Conservation (phyloP, 2,888 invertebrate genomes). For the Tinea semifulvella region DNA sequence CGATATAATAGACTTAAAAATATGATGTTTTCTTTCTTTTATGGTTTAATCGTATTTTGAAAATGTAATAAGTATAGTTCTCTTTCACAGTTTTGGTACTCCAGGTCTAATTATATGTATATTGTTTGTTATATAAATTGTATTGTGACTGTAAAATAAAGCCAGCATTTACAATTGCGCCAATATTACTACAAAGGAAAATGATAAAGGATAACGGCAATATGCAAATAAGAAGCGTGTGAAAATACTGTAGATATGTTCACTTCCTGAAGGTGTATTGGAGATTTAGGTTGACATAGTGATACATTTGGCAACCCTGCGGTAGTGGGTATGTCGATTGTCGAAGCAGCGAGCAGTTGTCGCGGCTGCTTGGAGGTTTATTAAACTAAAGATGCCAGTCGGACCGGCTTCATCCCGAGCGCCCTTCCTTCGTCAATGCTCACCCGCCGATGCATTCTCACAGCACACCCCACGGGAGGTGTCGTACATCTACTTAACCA, state of each 20-base stretch:
- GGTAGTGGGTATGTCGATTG: conserved; percentile 17
- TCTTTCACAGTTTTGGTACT: too few relatives aligned
- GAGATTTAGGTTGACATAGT: not conserved
- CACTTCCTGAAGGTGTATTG: conserved; percentile 3
- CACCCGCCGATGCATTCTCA: conserved; percentile 13
- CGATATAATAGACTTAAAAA: too few relatives aligned
- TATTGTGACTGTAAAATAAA: too few relatives aligned
- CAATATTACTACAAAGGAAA: too few relatives aligned
- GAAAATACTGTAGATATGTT: conserved; percentile 7
- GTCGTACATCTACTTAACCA: conserved; percentile 10
- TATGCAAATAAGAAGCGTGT: conserved; percentile 4
- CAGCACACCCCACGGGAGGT: conserved; percentile 12
- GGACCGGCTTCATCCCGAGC: conserved; percentile 56
- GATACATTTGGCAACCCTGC: conserved; percentile 12
- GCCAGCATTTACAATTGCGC: too few relatives aligned
- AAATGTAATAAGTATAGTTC: too few relatives aligned
- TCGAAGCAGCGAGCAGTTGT: conserved; percentile 40
- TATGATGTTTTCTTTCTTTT: too few relatives aligned
- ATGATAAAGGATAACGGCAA: too few relatives aligned
- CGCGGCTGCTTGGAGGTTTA: conserved; percentile 56
- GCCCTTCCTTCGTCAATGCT: conserved; percentile 40
- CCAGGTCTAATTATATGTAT: too few relatives aligned
- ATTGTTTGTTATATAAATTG: too few relatives aligned
- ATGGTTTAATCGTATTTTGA: too few relatives aligned
- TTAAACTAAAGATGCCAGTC: conserved; percentile 60